phyloP scores from a whole-genome alignment of 1,140 invertebrate genomes.

The Penaeus japonicus region DNA sequence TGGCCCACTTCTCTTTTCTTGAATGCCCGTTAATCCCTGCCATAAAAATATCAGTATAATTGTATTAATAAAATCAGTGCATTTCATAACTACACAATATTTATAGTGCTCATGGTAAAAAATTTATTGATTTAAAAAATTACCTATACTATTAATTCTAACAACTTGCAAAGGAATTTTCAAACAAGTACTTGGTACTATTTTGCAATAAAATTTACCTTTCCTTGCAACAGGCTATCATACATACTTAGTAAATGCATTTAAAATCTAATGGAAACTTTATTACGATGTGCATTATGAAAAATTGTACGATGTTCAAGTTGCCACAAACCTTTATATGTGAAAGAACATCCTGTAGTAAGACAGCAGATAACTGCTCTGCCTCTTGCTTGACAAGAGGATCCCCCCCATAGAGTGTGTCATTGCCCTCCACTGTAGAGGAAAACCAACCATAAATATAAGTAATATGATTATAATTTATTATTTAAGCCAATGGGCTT shows the following conservation, averaged over 20 bases:
- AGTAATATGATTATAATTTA: not conserved
- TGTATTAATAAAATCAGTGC: too few relatives aligned
- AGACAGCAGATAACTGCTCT: slow-evolving; percentile 77
- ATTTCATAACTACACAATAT: too few relatives aligned
- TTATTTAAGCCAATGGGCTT: too few relatives aligned
- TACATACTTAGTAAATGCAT: not conserved
- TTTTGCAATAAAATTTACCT: not conserved
- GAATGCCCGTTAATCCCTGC: too few relatives aligned
- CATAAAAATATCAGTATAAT: too few relatives aligned
- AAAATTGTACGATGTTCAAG: too few relatives aligned
- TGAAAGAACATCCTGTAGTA: slow-evolving; percentile 80
- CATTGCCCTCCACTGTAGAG: slow-evolving; percentile 88
- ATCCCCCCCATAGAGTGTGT: slow-evolving; percentile 89
- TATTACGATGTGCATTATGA: too few relatives aligned
- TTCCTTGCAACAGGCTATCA: not conserved
- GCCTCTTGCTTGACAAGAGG: slow-evolving; percentile 84
- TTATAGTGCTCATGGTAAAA: too few relatives aligned
- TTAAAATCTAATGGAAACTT: not conserved
- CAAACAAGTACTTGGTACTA: not conserved
- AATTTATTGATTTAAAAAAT: too few relatives aligned
- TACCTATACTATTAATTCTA: too few relatives aligned
- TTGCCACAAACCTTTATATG: slow-evolving; percentile 68
- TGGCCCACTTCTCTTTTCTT: too few relatives aligned
- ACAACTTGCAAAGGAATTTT: too few relatives aligned
- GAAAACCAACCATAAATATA: slow-evolving; percentile 19